Evolutionary conservation across 2,888 invertebrate species (phyloP), one percentile per base, ranked within the genome.

Genomic region (Subacronicta megacephala): DNA sequence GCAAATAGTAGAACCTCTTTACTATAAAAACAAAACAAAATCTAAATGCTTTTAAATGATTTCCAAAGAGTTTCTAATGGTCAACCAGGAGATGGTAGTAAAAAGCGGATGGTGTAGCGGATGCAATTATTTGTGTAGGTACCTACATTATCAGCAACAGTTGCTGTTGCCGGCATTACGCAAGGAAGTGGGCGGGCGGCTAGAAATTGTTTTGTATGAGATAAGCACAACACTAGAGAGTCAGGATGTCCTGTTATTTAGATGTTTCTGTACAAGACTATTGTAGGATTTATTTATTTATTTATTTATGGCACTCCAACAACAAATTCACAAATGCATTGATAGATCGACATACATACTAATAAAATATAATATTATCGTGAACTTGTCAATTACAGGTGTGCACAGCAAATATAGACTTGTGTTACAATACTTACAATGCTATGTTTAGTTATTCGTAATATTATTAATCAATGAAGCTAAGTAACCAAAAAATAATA

Each of bases 181-280:
- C 51, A 18, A 60, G 72, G 75, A 72, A 75, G 37, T 75, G 46
- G 72, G 72, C 57, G 72, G 61, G 13, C 36, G 18, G 1, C 6
- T 20, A 66, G 51, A 57, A 58, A 72, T 75, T 40, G 59, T 52
- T 66, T 71, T 57, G 56, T 75, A 44, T 59, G 37, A 42, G 36
- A 33, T 36, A 29, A 29, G 26, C 37, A 36, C 16, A 17, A 36
- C 16, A 60, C 35, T 10, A 31, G 33, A 15, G 35, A 20, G 20
- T 38, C 53, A 70, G 75, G 71, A 72, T 42, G 51, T 70, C 71
- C 72, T 65, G 66, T 33, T 55, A 42, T 72, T 70, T 49, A 15
- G 31, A 5, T 13, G 44, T 4, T 16, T 16, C 12, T 41, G 26
- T 16, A 16, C 2, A 3, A 12, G 0, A 0, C 3, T 18, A 16